phyloP scores from a whole-genome alignment of 2,888 invertebrate species.

The Melikaiella ostensackeni region DNA sequence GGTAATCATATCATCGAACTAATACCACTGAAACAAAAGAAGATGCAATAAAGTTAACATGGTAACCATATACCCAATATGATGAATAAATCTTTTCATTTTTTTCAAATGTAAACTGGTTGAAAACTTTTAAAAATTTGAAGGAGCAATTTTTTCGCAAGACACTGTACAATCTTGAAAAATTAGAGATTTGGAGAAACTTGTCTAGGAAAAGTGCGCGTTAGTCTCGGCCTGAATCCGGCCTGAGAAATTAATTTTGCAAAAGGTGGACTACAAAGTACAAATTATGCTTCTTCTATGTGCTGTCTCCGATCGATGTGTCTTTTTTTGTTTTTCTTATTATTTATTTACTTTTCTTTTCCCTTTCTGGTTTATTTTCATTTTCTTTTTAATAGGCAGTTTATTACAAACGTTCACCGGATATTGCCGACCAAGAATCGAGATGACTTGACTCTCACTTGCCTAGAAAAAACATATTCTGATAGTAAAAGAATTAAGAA shows the following conservation, averaged over 20 bases:
- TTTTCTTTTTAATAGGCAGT: conserved; percentile 56
- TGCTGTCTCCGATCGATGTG: conserved; percentile 24
- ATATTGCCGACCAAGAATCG: conserved; percentile 53
- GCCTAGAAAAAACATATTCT: neutral
- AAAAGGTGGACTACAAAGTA: conserved; percentile 5
- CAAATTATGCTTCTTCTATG: conserved; percentile 4
- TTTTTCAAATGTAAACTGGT: too few relatives aligned
- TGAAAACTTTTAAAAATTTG: too few relatives aligned
- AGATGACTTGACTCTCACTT: conserved; percentile 49
- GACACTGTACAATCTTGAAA: too few relatives aligned
- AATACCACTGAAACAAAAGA: too few relatives aligned
- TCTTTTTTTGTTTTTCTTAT: conserved; percentile 33
- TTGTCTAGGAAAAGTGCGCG: conserved; percentile 75
- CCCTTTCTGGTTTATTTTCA: conserved; percentile 48
- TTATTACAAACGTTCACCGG: conserved; percentile 60
- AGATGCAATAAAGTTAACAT: too few relatives aligned
- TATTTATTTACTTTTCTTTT: neutral
- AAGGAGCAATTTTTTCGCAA: too few relatives aligned
- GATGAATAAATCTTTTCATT: too few relatives aligned
- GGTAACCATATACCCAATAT: too few relatives aligned
- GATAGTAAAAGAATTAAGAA: neutral
- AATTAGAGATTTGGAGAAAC: conserved; percentile 64
- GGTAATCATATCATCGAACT: too few relatives aligned
- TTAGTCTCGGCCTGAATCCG: conserved; percentile 77
- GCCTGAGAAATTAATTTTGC: conserved; percentile 50